These are phyloP conservation scores for Drosophila biarmipes DNA, from an alignment of 1,140 invertebrate species.

Conservation along the genomic window DNA sequence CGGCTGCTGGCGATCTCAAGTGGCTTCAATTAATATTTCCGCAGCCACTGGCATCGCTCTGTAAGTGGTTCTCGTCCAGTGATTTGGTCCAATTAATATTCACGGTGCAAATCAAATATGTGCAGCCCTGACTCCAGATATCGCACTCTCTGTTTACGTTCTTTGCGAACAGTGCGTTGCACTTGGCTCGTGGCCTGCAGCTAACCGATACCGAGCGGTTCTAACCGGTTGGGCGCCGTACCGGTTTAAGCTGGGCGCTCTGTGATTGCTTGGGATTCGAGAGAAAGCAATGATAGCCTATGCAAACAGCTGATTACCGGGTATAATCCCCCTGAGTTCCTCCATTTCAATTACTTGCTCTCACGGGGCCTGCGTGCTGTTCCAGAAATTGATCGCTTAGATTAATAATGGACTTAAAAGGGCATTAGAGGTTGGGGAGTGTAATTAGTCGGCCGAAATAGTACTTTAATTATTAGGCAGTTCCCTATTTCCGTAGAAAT, in stretches of 20 bases:
- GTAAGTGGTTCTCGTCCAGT: constrained; percentile 29
- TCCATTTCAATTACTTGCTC: not conserved
- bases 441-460: constrained; percentile 20
- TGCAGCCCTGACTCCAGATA: constrained; percentile 25
- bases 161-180: constrained; percentile 57
- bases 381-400: constrained; percentile 18
- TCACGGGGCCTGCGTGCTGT: constrained; percentile 7
- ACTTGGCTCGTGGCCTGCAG: constrained; percentile 44
- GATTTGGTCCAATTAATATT: constrained; percentile 66
- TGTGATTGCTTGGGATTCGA: constrained; percentile 13
- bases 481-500: not conserved
- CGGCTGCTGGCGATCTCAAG: constrained; percentile 41
- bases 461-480: not conserved
- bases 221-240: constrained; percentile 51
- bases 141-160: constrained; percentile 28
- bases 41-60: constrained; percentile 36
- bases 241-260: constrained; percentile 44
- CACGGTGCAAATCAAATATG: constrained; percentile 2
- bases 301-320: constrained; percentile 31
- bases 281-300: constrained; percentile 38
- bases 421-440: not conserved
- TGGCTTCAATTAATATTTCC: constrained; percentile 76
- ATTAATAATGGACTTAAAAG: constrained; percentile 32
- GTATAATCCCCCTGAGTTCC: constrained; percentile 10
- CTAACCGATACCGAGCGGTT: constrained; percentile 45